Evolutionary conservation across 2,797 vertebrate genomes (phyloP), one percentile per base, ranked within the genome.

Genomic region (Clarias platycephalus): DNA sequence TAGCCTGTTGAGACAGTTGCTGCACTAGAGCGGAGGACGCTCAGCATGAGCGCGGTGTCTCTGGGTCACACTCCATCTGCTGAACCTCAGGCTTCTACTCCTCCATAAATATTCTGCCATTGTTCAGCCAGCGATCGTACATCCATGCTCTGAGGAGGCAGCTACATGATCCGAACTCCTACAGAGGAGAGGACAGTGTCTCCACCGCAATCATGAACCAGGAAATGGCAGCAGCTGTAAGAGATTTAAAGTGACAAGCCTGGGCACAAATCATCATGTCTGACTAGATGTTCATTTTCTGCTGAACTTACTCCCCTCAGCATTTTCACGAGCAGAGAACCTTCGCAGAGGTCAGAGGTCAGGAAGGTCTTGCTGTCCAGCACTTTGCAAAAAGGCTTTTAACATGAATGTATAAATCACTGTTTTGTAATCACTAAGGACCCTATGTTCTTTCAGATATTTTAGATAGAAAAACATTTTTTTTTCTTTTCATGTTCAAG

Each of bases 161-260:
- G 78, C 16, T 40, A 9, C 70, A 58, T 55, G 81, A 77, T 63
- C 67, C 28, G n/a, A 24, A 40, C 53, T 71, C 44, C 81, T 74
- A 20, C 55, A 12, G 64, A 49, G 78, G 26, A 55, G 79, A 71
- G 84, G 34, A 80, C 70, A 55, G 31, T 22, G 72, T 80, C 81
- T 62, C 77, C 10, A 24, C 68, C 2, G 18, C 84, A 28, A 49
- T 31, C 28, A 26, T 24, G 62, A 63, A 72, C 63, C 92, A 93
- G 93, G 93, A 94, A 94, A 93, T 90, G 31, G 90, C 91, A 90
- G 34, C 13, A n/a, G 64, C 82, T 84, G 86, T 57, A 82, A 85
- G 83, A 28, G 86, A 89, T 91, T 92, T 92, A 92, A 93, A 91
- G 89, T 82, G 89, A 89, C 90, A 86, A 85, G 86, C 88, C 85